Percentiles rank a stretch among this genome's conserved stretches.
phyloP scores from a whole-genome alignment of 2,797 vertebrate genomes.

The Myioborus melanocephalus region DNA sequence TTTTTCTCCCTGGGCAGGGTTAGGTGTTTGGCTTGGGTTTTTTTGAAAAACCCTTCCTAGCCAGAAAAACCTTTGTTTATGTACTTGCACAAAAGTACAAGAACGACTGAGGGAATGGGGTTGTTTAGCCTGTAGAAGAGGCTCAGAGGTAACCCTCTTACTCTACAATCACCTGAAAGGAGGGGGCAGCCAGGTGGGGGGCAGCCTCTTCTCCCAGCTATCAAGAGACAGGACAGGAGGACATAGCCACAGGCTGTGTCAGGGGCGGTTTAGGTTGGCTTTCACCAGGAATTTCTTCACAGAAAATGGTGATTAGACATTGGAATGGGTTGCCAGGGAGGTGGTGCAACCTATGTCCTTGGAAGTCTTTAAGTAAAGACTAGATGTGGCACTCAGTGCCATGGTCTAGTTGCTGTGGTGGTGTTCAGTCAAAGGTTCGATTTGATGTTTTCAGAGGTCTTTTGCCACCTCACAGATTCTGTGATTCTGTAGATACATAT shows the following conservation, averaged over 20 bases:
- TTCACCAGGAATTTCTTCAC: neutral
- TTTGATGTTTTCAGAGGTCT: neutral
- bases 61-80: neutral
- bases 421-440: neutral
- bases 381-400: neutral
- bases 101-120: fast-evolving
- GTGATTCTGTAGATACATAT: neutral
- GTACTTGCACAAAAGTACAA: neutral
- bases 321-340: neutral
- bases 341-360: neutral
- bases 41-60: neutral
- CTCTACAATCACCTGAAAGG: neutral
- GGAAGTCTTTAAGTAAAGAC: neutral
- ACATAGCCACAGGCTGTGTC: neutral
- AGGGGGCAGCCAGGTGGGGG: neutral
- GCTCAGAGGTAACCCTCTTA: neutral
- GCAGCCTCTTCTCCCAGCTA: neutral
- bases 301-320: neutral
- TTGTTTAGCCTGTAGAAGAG: neutral
- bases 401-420: neutral
- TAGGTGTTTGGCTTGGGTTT: neutral
- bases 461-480: neutral
- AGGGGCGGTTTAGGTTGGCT: neutral
- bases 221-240: neutral
- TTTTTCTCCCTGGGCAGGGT: neutral